Percentiles rank a stretch among this genome's conserved stretches.
Conservation (phyloP, 2,888 invertebrate species). For the Thalpophila matura region DNA sequence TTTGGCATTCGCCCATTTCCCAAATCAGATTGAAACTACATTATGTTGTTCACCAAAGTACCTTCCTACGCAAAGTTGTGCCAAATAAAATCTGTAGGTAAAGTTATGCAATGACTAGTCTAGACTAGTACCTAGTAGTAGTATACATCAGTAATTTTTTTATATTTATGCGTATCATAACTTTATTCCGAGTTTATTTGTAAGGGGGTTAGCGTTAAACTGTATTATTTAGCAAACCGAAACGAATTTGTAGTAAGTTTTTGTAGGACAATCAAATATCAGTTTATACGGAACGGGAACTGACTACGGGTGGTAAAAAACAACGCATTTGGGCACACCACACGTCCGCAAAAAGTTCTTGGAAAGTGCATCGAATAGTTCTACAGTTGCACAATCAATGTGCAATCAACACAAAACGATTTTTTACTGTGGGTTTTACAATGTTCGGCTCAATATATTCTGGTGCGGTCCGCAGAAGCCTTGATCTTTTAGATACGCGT, state of each 20-base stretch:
- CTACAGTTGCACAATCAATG: constrained; percentile 65
- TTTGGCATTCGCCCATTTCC: background rate
- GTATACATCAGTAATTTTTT: no score
- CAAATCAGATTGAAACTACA: background rate
- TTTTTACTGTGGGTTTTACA: constrained; percentile 50
- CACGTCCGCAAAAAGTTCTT: constrained; percentile 59
- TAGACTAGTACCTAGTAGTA: no score
- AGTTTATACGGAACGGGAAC: constrained; percentile 55
- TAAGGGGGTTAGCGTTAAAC: no score
- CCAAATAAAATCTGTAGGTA: background rate
- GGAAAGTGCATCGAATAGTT: constrained; percentile 58
- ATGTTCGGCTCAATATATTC: constrained; percentile 17
- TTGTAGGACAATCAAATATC: constrained; percentile 63
- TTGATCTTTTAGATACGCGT: background rate
- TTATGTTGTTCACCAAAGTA: background rate
- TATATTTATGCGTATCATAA: no score
- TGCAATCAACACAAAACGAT: constrained; percentile 59
- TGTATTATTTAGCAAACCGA: constrained; percentile 1
- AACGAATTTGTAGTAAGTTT: constrained; percentile 37
- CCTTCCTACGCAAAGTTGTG: background rate
- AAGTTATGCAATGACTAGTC: no score
- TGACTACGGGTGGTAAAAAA: constrained; percentile 62
- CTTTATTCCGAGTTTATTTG: no score
- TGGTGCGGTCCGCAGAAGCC: background rate
- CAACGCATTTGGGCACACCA: constrained; percentile 51